Conservation (phyloP, 2,797 vertebrate genomes). For the Ceyx erithaca region DNA sequence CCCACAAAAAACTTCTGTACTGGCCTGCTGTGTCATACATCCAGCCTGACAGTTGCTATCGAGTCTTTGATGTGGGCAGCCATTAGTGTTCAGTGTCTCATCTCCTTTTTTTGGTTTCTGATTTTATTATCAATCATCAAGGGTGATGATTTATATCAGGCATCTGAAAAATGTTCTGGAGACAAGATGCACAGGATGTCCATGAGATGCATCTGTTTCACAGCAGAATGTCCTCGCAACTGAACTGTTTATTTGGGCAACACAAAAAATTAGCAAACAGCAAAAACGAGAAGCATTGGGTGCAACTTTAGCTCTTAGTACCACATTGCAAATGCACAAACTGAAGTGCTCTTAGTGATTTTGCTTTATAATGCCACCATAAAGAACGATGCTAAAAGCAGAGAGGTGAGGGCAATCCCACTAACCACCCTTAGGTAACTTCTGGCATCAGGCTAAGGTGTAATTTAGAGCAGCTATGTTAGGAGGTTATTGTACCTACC, state of each 20-base stretch:
- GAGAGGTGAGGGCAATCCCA: not conserved
- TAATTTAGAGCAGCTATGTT: not conserved
- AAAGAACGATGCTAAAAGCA: not conserved
- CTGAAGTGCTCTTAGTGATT: not conserved
- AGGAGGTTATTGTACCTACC: not conserved
- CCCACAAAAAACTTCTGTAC: not conserved
- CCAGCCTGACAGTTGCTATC: not conserved
- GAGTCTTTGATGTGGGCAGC: not conserved
- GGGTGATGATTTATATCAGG: conserved; percentile 33
- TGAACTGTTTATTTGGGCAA: conserved; percentile 48
- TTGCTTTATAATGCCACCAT: not conserved
- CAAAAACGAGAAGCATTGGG: conserved; percentile 2
- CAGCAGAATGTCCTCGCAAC: conserved; percentile 26
- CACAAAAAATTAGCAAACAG: not conserved
- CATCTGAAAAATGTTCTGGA: conserved; percentile 35
- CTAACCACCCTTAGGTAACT: not conserved
- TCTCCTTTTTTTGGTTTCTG: conserved; percentile 58
- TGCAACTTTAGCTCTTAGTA: conserved; percentile 34
- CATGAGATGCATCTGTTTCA: conserved; percentile 6
- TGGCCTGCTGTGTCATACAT: not conserved
- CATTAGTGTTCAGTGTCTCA: conserved; percentile 30
- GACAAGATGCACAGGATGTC: conserved; percentile 25
- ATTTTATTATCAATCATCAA: conserved; percentile 42
- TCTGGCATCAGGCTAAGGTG: not conserved
- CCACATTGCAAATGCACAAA: conserved; percentile 2